These are phyloP conservation scores for Anas flavirostris DNA, from an alignment of 2,797 vertebrate species.

Conservation along the genomic window DNA sequence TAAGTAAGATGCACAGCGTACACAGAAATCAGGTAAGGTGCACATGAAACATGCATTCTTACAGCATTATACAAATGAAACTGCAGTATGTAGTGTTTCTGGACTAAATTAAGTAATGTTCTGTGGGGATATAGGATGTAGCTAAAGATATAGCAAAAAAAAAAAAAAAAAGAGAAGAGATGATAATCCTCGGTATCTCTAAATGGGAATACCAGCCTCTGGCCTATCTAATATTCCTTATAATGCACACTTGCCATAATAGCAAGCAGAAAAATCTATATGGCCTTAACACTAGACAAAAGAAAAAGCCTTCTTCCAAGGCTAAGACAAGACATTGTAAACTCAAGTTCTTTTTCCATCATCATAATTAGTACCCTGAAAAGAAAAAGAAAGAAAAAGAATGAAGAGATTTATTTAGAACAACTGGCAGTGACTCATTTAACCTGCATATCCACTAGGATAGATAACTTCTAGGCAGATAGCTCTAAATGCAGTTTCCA, in stretches of 20 bases:
- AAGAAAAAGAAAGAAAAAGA: constrained; percentile 56
- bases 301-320: constrained; percentile 48
- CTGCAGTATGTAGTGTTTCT: neutral
- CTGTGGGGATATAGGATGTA: neutral
- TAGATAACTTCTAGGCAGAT: constrained; percentile 51
- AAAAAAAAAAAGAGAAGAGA: neutral
- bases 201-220: neutral
- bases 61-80: neutral
- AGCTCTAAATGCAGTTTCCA: constrained; percentile 65
- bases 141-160: neutral
- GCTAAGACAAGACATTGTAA: constrained; percentile 65
- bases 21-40: neutral
- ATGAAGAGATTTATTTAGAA: constrained; percentile 64
- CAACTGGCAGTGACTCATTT: constrained; percentile 70
- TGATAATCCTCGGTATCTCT: neutral
- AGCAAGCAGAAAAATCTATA: neutral
- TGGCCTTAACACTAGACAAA: neutral
- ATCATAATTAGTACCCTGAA: constrained; percentile 68
- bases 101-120: neutral
- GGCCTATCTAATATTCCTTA: neutral
- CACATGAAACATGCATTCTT: neutral
- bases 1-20: neutral
- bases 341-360: constrained; percentile 50
- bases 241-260: neutral
- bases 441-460: constrained; percentile 61